phyloP scores from a whole-genome alignment of 2,888 invertebrate species.

The Pheosia gnoma region DNA sequence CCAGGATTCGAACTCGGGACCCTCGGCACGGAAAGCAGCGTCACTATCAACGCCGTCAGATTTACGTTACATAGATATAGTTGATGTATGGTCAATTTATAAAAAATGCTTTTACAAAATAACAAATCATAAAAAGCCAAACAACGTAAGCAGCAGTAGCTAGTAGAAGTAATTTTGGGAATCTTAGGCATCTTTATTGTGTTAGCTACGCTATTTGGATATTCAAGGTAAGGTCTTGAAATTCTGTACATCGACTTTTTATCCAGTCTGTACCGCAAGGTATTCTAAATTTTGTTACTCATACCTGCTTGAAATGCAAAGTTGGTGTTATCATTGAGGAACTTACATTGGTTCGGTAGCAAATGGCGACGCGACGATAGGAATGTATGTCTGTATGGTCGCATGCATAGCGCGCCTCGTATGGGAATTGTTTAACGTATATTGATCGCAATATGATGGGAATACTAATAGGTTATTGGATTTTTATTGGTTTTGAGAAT shows the following conservation, averaged over 20 bases:
- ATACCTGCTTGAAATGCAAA: neutral
- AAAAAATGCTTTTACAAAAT: too few relatives aligned
- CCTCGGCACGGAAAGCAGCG: too few relatives aligned
- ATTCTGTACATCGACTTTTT: neutral
- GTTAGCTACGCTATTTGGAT: too few relatives aligned
- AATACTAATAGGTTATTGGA: conserved; percentile 3
- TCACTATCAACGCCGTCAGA: too few relatives aligned
- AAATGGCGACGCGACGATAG: neutral
- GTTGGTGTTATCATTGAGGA: neutral
- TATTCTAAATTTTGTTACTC: conserved; percentile 1
- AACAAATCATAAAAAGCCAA: too few relatives aligned
- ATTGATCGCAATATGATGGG: neutral
- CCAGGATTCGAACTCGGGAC: too few relatives aligned
- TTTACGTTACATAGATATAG: too few relatives aligned
- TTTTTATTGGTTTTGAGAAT: neutral
- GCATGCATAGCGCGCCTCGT: conserved; percentile 1
- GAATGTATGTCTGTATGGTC: neutral
- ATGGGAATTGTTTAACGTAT: conserved; percentile 5
- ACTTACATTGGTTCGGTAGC: neutral
- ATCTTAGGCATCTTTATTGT: too few relatives aligned
- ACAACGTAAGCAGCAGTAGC: too few relatives aligned
- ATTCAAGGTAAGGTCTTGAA: too few relatives aligned
- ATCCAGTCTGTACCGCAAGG: neutral
- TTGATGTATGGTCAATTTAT: too few relatives aligned
- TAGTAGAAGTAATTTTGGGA: too few relatives aligned